phyloP scores from a whole-genome alignment of 1,140 invertebrate species.

The Armadillidium nasatum region DNA sequence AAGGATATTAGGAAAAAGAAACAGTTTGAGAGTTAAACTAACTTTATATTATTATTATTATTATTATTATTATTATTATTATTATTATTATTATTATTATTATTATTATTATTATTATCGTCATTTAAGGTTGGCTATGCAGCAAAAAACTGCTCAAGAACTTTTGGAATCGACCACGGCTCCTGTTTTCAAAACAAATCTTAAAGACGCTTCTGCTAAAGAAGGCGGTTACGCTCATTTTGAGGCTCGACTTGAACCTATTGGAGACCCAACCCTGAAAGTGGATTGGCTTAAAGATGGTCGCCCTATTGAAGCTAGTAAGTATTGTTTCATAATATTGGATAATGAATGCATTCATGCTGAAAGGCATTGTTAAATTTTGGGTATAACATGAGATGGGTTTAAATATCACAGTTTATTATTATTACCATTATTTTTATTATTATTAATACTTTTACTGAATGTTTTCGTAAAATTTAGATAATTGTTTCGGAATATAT shows the following conservation, averaged over 20 bases:
- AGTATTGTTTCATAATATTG: too few species aligned
- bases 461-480: background rate
- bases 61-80: background rate
- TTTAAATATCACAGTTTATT: background rate
- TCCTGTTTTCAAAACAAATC: slow-evolving; percentile 87
- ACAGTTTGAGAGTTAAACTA: too few species aligned
- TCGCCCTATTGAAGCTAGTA: slow-evolving; percentile 78
- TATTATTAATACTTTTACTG: background rate
- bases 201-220: slow-evolving; percentile 78
- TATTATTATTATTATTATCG: background rate
- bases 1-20: too few species aligned
- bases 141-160: slow-evolving; percentile 69
- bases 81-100: background rate
- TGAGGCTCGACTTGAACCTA: slow-evolving; percentile 86
- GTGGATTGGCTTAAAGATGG: slow-evolving; percentile 97
- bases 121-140: slow-evolving; percentile 60
- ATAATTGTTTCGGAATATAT: background rate
- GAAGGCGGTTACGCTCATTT: slow-evolving; percentile 94
- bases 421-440: background rate
- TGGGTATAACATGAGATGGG: background rate
- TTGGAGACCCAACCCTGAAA: slow-evolving; percentile 82
- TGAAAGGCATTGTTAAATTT: background rate
- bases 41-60: too few species aligned
- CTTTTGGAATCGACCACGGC: slow-evolving; percentile 67
- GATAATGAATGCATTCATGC: too few species aligned